Base-by-base conservation (phyloP, 2,888 invertebrate species). In the Chorisops tibialis region DNA sequence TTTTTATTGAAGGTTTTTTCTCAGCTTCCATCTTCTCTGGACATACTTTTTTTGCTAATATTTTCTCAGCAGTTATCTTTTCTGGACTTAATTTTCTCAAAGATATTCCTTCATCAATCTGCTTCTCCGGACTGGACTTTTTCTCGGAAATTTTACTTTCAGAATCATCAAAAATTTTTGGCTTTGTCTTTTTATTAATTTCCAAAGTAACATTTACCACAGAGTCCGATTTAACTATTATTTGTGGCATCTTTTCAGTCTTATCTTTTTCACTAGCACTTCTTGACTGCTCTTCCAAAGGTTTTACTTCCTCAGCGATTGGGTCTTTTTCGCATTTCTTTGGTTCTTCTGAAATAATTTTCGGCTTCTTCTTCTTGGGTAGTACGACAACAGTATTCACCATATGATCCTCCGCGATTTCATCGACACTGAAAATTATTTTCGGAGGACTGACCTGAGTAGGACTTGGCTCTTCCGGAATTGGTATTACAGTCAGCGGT, bases 361-460 rank as follows among this genome's bases (percentile, higher is more conserved):
- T 39, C 43, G 19, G n/a, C 54, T 66, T 16, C 5, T 12, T 24
- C 30, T 49, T 64, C 69, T 74, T 77, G 66, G 76, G 77, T n/a
- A 78, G 77, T 39, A 77, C 47, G 56, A 77, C 77, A 16, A 78
- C 73, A 1, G 75, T 67, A 63, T 75, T 69, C 50, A 76, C 70
- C 62, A 73, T 70, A 21, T 73, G 72, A 65, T 77, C 75, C 60
- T 76, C 77, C 62, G 76, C 76, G 21, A 76, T 71, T 12, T 76
- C 74, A 45, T 79, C 78, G 63, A 78, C 74, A 62, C 74, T 74
- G 38, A 72, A 75, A 49, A 76, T 75, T 19, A 78, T 76, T 67
- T 75, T 77, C 0, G 77, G 78, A 66, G 69, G 63, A 61, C 66
- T 59, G 9, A 67, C 9, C 19, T 38, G 62, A 65, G 18, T 19